phyloP scores from a whole-genome alignment of 2,888 invertebrate genomes.

The Platycnemis pennipes region DNA sequence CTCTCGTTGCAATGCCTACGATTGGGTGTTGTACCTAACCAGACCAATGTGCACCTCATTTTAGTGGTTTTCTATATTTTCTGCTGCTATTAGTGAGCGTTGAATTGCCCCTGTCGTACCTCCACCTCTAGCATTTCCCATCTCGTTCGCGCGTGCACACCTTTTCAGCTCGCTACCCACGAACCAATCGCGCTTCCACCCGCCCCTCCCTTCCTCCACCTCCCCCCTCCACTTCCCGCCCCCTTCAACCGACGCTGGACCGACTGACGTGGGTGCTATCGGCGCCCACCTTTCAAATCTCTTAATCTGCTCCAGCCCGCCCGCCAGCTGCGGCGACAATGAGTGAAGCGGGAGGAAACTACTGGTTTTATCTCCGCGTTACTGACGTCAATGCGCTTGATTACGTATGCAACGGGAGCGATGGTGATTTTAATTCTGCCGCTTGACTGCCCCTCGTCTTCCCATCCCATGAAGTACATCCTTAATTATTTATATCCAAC shows the following conservation, averaged over 20 bases:
- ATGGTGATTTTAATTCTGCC: not conserved
- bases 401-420: not conserved
- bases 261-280: not conserved
- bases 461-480: not conserved
- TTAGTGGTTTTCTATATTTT: too few species aligned
- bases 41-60: too few species aligned
- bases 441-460: not conserved
- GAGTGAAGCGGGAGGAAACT: not conserved
- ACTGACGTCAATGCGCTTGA: slow-evolving; percentile 7
- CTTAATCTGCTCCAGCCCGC: not conserved
- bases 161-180: not conserved
- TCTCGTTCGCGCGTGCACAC: not conserved
- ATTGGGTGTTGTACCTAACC: too few species aligned
- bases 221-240: not conserved
- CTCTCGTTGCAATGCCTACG: too few species aligned
- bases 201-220: not conserved
- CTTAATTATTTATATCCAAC: not conserved
- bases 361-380: not conserved
- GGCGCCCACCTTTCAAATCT: not conserved
- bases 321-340: not conserved
- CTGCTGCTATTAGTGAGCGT: not conserved
- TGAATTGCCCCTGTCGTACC: not conserved
- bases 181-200: not conserved
- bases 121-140: not conserved
- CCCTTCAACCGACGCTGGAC: not conserved